Evolutionary conservation across 2,888 invertebrate species (phyloP).

Genomic region (Gerris lacustris): DNA sequence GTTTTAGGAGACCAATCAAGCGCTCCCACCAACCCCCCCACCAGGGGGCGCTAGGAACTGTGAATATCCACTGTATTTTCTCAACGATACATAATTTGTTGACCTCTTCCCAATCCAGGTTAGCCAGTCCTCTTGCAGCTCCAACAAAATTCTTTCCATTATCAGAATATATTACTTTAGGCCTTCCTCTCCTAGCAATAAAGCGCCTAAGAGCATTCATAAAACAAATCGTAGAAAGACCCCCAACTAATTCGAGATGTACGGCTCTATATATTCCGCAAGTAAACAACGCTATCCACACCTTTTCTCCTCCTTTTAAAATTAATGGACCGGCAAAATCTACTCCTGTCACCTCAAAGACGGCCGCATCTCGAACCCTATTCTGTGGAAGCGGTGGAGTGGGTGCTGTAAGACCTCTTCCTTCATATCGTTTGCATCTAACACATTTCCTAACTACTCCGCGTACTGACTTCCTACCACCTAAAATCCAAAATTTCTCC

Average conservation of each 20-base stretch:
- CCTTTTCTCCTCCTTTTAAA: constrained; percentile 21
- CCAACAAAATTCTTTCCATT: constrained; percentile 37
- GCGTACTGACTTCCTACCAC: constrained; percentile 8
- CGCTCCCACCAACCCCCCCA: constrained; percentile 29
- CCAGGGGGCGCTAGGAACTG: constrained; percentile 33
- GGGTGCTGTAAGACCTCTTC: constrained; percentile 24
- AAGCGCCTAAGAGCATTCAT: constrained; percentile 12
- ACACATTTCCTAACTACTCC: constrained; percentile 15
- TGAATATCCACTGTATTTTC: constrained; percentile 34
- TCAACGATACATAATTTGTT: constrained; percentile 20
- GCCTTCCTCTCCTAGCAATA: constrained; percentile 14
- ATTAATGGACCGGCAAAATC: constrained; percentile 36
- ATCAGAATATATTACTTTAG: constrained; percentile 32
- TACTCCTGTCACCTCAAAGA: constrained; percentile 33
- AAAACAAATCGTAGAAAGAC: constrained; percentile 11
- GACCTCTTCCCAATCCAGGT: constrained; percentile 41
- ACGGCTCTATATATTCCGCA: constrained; percentile 18
- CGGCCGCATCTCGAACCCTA: constrained; percentile 30
- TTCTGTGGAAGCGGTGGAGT: constrained; percentile 31
- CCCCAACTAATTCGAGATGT: constrained; percentile 13
- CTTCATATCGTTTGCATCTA: constrained; percentile 25
- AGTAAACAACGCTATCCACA: constrained; percentile 16
- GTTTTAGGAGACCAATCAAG: constrained; percentile 14
- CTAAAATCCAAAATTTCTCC: constrained; percentile 18
- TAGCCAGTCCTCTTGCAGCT: constrained; percentile 37